Conservation (phyloP, 1,140 invertebrate species). For the Phymorhynchus buccinoides region DNA sequence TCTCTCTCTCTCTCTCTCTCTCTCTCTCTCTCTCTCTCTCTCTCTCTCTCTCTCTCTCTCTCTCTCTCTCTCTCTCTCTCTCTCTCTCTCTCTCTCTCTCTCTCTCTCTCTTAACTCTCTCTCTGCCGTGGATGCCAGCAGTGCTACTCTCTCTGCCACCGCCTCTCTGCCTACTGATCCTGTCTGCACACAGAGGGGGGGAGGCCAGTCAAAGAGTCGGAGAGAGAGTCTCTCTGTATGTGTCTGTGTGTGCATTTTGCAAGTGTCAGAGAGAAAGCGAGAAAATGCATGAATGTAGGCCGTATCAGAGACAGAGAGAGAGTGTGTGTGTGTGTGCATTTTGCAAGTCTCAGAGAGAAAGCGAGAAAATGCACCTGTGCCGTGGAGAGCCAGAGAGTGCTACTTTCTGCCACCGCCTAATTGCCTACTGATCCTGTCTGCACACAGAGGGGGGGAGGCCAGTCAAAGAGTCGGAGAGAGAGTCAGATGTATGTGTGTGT, state of each 20-base stretch:
- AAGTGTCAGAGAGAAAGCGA: too few relatives aligned
- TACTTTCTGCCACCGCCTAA: background rate
- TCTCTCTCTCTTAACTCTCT: background rate
- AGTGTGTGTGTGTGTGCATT: too few relatives aligned
- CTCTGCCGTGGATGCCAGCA: background rate
- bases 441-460: background rate
- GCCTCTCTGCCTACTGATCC: background rate
- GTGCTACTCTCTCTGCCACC: background rate
- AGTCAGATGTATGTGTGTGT: too few relatives aligned
- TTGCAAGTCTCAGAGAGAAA: too few relatives aligned
- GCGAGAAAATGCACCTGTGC: too few relatives aligned
- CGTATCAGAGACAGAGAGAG: too few relatives aligned
- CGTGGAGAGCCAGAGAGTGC: too few relatives aligned
- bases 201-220: background rate
- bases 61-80: background rate
- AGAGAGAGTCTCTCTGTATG: background rate
- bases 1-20: background rate
- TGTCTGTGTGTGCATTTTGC: too few relatives aligned
- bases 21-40: background rate
- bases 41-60: background rate
- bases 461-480: background rate
- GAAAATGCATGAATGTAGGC: too few relatives aligned
- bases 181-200: background rate
- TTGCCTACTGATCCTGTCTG: conserved; percentile 1
- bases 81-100: background rate